These are phyloP conservation scores for Manacus vitellinus DNA, from an alignment of 2,113 vertebrate genomes.

Conservation along the genomic window DNA sequence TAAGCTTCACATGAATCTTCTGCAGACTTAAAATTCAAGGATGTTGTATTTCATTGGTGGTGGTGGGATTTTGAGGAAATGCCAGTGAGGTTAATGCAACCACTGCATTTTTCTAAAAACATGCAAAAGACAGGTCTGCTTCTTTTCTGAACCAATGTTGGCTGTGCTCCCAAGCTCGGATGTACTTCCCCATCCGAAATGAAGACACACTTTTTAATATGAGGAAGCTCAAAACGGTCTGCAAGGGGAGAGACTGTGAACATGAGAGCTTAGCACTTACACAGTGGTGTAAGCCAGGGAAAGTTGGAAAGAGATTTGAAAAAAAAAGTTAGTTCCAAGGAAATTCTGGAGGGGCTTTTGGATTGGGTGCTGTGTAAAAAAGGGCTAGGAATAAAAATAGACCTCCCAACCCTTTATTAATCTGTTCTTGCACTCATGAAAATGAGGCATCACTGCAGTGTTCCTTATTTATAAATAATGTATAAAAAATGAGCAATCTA, in stretches of 20 bases:
- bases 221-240: background rate
- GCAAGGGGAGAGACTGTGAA: background rate
- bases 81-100: background rate
- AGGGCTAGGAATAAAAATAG: background rate
- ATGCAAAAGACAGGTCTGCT: background rate
- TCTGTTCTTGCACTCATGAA: background rate
- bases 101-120: background rate
- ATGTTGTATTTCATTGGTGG: background rate
- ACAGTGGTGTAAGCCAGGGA: background rate
- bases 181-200: rapidly evolving
- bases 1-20: background rate
- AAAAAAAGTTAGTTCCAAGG: background rate
- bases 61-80: background rate
- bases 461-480: background rate
- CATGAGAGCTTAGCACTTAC: background rate
- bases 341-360: background rate
- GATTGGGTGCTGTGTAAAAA: background rate
- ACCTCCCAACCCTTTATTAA: background rate
- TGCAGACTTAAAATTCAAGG: background rate
- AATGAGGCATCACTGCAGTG: background rate
- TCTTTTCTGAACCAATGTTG: background rate
- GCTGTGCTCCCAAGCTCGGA: background rate
- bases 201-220: background rate
- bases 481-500: background rate
- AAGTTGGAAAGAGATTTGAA: background rate